These are phyloP conservation scores for Dromas ardeola DNA, from an alignment of 2,113 vertebrate genomes.

Conservation along the genomic window DNA sequence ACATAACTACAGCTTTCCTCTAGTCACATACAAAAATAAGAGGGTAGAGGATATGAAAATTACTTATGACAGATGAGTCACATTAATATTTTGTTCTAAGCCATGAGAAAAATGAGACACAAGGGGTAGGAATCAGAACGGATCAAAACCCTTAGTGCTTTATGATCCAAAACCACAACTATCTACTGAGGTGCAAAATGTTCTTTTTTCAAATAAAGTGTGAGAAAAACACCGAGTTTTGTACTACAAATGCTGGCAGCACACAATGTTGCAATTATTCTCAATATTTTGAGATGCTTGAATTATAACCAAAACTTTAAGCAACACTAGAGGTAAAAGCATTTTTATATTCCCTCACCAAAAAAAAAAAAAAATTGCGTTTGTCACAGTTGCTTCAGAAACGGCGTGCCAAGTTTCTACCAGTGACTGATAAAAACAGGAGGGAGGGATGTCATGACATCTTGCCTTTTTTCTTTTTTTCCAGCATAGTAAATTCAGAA, in stretches of 20 bases:
- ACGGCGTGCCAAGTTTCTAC: not conserved
- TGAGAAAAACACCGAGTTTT: conserved; percentile 33
- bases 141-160: conserved; percentile 2
- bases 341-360: not conserved
- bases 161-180: conserved; percentile 48
- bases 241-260: conserved; percentile 40
- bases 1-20: not conserved
- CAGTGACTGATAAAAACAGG: not conserved
- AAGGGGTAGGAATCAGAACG: conserved; percentile 16
- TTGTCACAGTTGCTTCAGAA: not conserved
- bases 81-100: conserved; percentile 48
- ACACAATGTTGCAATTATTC: conserved; percentile 40
- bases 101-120: conserved; percentile 38
- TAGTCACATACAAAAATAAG: not conserved
- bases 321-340: not conserved
- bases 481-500: not conserved
- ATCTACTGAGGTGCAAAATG: conserved; percentile 65
- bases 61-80: conserved; percentile 60
- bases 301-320: conserved; percentile 27
- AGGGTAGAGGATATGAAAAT: conserved; percentile 27
- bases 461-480: not conserved
- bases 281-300: conserved; percentile 40
- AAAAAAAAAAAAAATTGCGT: not conserved
- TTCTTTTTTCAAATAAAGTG: conserved; percentile 44
- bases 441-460: not conserved